Evolutionary conservation across 92 coral and sea anemone species (phyloP), one percentile per base, ranked within the genome.

Genomic region (Umimayanthus chanpuru): DNA sequence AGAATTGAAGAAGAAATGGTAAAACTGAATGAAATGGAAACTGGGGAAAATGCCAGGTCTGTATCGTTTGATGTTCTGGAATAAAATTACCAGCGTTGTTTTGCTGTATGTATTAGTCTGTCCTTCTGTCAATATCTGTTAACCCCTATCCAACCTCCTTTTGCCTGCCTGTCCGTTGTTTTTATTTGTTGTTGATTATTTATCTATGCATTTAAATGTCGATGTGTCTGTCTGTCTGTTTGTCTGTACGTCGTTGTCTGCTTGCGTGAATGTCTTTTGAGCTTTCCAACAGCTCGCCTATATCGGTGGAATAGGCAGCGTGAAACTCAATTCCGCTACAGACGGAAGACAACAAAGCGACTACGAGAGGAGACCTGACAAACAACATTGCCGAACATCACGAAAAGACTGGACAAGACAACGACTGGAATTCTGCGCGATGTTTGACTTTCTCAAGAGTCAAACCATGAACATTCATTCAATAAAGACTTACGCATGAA

Each of bases 1-100:
- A 93, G 95, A 76, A 95, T 97, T 70, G 88, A 89, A 39, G 98
- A 97, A 86, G 99, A 93, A 83, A 95, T 97, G 99, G 92, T 94
- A 55, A 95, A 94, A 80, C 86, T 97, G 66, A 91, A 88, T 82
- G 96, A 97, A 75, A 90, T 97, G 93, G 99, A 97, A 82, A 95
- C 88, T 75, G 99, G 96, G 73, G 99, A 97, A 81, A 97, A 97
- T 90, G 95, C 88, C 26, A 95, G 96, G 99, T 96, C 73, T 76
- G 91, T 68, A n/a, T 32, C 36, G 2, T 30, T 53, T 21, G 4
- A 65, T 21, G 14, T 80, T 38, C 15, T 10, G 23, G 38, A 30
- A 39, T 20, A 4, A 1, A 5, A 32, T 32, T 39, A 7, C 43
- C 18, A 43, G 1, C 47, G 0, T 14, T 76, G 58, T 53, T 53